Conservation (phyloP, 2,113 vertebrate species). For the Notiomystis cincta region DNA sequence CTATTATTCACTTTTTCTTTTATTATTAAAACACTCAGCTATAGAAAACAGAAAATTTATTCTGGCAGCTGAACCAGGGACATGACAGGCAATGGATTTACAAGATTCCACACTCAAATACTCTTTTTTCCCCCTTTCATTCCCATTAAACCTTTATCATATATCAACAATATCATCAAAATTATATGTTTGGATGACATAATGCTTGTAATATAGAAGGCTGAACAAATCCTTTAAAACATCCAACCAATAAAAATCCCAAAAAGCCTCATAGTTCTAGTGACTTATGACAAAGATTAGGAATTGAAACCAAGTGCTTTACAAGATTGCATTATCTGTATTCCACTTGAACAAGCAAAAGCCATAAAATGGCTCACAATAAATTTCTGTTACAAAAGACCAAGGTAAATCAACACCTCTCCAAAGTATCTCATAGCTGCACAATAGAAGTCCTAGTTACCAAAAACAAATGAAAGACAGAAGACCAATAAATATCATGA, state of each 20-base stretch:
- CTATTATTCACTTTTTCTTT: not conserved
- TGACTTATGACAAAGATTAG: not conserved
- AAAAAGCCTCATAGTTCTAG: not conserved
- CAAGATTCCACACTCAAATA: not conserved
- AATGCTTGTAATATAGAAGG: not conserved
- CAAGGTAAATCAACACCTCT: not conserved
- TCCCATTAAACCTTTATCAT: not conserved
- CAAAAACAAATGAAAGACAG: not conserved
- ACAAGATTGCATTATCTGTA: not conserved
- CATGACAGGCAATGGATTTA: not conserved
- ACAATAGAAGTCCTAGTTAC: not conserved
- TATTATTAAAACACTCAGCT: not conserved
- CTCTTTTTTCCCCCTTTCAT: accelerated
- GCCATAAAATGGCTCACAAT: not conserved
- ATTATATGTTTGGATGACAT: not conserved
- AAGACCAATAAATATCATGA: not conserved
- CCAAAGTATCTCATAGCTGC: not conserved
- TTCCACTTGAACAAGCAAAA: conserved; percentile 11
- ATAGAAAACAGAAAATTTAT: not conserved
- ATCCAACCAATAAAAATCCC: not conserved
- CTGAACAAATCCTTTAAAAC: not conserved
- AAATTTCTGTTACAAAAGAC: not conserved
- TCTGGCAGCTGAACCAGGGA: not conserved
- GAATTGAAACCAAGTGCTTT: not conserved
- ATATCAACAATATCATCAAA: not conserved